Percentiles rank a stretch among this genome's conserved stretches.
These are phyloP conservation scores for Drosophila cardini DNA, from an alignment of 1,140 invertebrate genomes.

Conservation along the genomic window DNA sequence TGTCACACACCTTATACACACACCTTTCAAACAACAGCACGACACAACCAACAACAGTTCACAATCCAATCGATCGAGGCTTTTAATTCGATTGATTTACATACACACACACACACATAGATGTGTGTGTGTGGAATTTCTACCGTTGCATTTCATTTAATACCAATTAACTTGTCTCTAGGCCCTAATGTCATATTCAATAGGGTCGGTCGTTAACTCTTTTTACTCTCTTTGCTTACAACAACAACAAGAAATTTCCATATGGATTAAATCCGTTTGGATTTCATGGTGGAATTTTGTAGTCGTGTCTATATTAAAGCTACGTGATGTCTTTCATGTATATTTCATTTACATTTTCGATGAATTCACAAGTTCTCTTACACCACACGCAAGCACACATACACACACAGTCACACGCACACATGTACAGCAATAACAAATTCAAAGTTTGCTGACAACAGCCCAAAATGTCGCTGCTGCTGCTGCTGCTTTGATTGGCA, in stretches of 20 bases:
- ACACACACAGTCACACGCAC: neutral
- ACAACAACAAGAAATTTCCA: constrained; percentile 13
- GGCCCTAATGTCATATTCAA: constrained; percentile 15
- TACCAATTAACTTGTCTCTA: constrained; percentile 32
- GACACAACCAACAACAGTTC: neutral
- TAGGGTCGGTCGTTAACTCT: constrained; percentile 45
- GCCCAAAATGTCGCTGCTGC: constrained; percentile 3
- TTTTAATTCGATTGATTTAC: constrained; percentile 22
- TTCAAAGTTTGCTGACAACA: constrained; percentile 42
- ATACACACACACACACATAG: neutral
- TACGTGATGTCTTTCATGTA: constrained; percentile 70
- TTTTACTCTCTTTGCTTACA: constrained; percentile 31
- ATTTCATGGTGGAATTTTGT: constrained; percentile 45
- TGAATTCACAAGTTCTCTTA: constrained; percentile 38
- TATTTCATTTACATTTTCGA: constrained; percentile 66
- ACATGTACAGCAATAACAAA: constrained; percentile 38
- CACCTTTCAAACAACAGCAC: neutral
- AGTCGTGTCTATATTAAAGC: constrained; percentile 52
- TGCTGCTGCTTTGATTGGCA: constrained; percentile 48
- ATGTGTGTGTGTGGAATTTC: constrained; percentile 11
- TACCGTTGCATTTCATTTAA: constrained; percentile 29
- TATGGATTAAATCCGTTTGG: constrained; percentile 14
- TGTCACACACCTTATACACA: constrained; percentile 2
- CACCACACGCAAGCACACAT: neutral
- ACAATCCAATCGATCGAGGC: constrained; percentile 1